phyloP scores from a whole-genome alignment of 2,797 vertebrate genomes.

The Darevskia mixta region DNA sequence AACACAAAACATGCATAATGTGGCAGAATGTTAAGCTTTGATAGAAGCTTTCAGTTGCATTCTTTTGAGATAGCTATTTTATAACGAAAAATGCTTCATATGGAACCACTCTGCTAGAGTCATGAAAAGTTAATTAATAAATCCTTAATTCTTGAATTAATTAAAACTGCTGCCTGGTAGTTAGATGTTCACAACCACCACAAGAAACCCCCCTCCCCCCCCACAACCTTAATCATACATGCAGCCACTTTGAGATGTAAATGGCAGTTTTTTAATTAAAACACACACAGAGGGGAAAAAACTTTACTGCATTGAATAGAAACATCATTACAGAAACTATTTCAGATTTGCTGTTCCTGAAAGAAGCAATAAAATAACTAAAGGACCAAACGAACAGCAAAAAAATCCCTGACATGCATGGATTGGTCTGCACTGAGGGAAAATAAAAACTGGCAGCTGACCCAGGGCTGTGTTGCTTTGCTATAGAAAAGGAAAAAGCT shows the following conservation, averaged over 20 bases:
- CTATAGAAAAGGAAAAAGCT: conserved; percentile 75
- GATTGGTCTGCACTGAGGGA: neutral
- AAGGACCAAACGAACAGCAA: neutral
- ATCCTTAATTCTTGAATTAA: conserved; percentile 69
- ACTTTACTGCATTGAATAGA: conserved; percentile 14
- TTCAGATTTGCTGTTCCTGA: conserved; percentile 20
- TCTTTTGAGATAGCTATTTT: conserved; percentile 65
- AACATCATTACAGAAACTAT: conserved; percentile 27
- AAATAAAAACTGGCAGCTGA: neutral
- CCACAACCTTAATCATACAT: conserved; percentile 28
- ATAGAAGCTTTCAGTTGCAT: conserved; percentile 53
- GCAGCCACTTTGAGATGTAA: conserved; percentile 29
- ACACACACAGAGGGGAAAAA: neutral
- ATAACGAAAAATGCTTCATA: conserved; percentile 56
- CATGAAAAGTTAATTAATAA: conserved; percentile 65
- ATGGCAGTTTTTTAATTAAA: neutral
- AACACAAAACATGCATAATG: conserved; percentile 6
- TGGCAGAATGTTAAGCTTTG: conserved; percentile 30
- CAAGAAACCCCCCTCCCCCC: conserved; percentile 22
- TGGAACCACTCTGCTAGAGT: conserved; percentile 66
- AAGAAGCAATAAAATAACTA: conserved; percentile 15
- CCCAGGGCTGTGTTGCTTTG: conserved; percentile 12
- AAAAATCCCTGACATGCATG: neutral
- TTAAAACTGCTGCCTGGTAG: conserved; percentile 65
- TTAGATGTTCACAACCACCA: conserved; percentile 40